Evolutionary conservation across 1,140 invertebrate genomes (phyloP), one percentile per base, ranked within the genome.

Genomic region (Aphaenogaster floridana): DNA sequence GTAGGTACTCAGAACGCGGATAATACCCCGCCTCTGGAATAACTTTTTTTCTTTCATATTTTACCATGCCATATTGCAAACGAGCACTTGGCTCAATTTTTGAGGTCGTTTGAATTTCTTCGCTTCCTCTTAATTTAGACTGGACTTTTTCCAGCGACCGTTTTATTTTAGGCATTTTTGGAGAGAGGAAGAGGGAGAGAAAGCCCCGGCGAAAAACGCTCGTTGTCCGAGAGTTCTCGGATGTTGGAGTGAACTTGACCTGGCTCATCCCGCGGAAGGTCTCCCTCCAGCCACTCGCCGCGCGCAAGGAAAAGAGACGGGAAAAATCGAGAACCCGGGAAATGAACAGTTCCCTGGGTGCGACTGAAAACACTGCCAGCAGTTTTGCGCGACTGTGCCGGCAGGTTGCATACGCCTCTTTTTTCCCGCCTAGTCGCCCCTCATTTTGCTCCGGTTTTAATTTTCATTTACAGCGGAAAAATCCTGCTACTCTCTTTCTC

Each of bases 231-330:
- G 34, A 78, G 83, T 50, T 45, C 34, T 21, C 48, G 45, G 34
- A 21, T n/a, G 45, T 48, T 72, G 36, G 69, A 87, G 59, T 83
- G 86, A 83, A 87, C 78, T 87, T 83, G 86, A 83, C 86, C 68
- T 11, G 66, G 57, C 86, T 81, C 59, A 80, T 87, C 66, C 57
- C 34, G 48, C n/a, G 66, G 21, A 45, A 64, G 54, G 36, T 84
- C 61, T 74, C 28, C 48, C 28, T 66, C 36, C 50, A 74, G n/a
- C 42, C 39, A 21, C 34, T 42, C 15, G 28, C 50, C 17, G 57
- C 17, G 80, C 54, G 13, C 54, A 15, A 61, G 42, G 21, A 71
- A 84, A 61, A 61, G 63, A 76, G 80, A 74, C 13, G n/a, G 39
- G 17, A 61, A 74, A 50, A 84, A 83, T 83, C 39, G 68, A 74